Base-by-base conservation (phyloP, 2,797 vertebrate genomes). In the Gymnopithys bicolor region DNA sequence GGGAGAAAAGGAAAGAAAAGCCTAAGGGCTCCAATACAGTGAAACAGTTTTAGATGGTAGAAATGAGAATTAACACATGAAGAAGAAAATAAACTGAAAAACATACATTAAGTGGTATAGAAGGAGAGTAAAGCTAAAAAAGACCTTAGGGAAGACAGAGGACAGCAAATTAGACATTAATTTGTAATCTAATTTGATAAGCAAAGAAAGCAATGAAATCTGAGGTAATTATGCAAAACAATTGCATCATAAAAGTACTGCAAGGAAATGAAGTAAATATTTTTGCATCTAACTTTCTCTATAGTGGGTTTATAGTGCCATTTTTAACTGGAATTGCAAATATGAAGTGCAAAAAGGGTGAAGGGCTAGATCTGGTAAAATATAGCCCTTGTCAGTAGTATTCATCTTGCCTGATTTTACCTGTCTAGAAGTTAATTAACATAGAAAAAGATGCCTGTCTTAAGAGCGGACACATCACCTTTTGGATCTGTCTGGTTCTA, bases 131-230 rank as follows among this genome's bases (percentile, higher is more conserved):
- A 94, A 84, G n/a, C 30, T 93, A 59, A 82, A 95, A 71, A 46
- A 84, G 43, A 80, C 74, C 78, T 95, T 79, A 77, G 85, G 88
- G 74, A 93, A 92, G 56, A 77, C 52, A 84, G 30, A 90, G 63
- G 60, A 80, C 60, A 94, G 52, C 37, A 96, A 92, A 93, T 95
- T 46, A 93, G 70, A 92, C 63, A 46, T 60, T 27, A 90, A 89
- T 90, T 84, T 78, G 41, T 89, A 91, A 88, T 66, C 59, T 84
- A 51, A 58, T 88, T 69, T 11, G 52, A 81, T 33, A 53, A 92
- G 55, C 28, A 90, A 91, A 93, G 33, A 77, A 70, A 27, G 21
- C 52, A 94, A 93, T 82, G 75, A 69, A 94, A 73, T 46, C n/a
- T 64, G 39, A 84, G 32, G 55, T 91, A 52, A 88, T 90, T 63